These are phyloP conservation scores for Coracias cyanogaster DNA, from an alignment of 2,797 vertebrate genomes.

Conservation along the genomic window DNA sequence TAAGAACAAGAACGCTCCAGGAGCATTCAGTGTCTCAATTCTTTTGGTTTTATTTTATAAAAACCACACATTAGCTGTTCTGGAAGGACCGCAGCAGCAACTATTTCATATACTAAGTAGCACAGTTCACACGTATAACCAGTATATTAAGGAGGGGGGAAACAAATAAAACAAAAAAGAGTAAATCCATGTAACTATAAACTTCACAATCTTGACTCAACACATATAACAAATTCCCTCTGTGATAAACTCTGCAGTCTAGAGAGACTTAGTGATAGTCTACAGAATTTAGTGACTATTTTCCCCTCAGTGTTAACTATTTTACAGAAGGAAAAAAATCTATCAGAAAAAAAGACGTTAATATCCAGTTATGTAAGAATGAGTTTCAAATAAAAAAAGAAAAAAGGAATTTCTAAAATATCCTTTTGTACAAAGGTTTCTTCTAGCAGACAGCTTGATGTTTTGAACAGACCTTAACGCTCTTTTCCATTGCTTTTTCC, in stretches of 20 bases:
- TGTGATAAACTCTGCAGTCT: neutral
- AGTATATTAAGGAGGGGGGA: neutral
- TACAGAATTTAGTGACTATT: neutral
- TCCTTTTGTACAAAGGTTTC: neutral
- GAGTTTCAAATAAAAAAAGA: neutral
- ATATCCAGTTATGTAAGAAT: neutral
- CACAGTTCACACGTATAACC: neutral
- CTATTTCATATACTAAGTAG: neutral
- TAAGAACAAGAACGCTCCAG: neutral
- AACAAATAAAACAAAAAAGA: neutral
- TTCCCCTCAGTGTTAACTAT: neutral
- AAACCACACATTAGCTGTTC: neutral
- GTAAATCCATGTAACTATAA: neutral
- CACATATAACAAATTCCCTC: neutral
- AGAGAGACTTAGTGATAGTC: neutral
- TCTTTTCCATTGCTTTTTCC: neutral
- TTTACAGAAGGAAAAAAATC: fast-evolving
- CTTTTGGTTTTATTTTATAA: neutral
- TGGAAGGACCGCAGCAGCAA: neutral
- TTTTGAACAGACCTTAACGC: neutral
- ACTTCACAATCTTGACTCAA: neutral
- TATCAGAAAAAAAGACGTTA: neutral
- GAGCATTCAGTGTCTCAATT: neutral
- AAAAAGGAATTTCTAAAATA: neutral
- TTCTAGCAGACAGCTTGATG: neutral